Conservation (phyloP, 1,140 invertebrate species). For the Drosophila malerkotliana region DNA sequence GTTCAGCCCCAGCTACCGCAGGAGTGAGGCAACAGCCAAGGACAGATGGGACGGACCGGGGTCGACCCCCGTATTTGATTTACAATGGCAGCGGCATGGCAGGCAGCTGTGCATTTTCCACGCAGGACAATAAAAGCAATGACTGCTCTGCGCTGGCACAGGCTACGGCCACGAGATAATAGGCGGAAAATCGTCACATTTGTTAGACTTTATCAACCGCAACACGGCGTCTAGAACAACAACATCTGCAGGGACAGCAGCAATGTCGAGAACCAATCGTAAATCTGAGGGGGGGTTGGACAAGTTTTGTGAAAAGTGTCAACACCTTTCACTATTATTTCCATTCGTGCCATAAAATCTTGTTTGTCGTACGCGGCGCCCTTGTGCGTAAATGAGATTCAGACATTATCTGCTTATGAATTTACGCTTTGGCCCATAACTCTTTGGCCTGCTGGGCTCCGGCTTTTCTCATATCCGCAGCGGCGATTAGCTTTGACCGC, state of each 20-base stretch:
- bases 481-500: conserved; percentile 69
- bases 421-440: conserved; percentile 63
- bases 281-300: conserved; percentile 57
- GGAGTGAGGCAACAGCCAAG: conserved; percentile 20
- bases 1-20: conserved; percentile 41
- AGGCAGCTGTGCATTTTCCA: conserved; percentile 71
- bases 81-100: conserved; percentile 52
- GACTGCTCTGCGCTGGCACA: conserved; percentile 16
- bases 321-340: conserved; percentile 52
- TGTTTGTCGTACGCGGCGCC: conserved; percentile 49
- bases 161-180: conserved; percentile 60
- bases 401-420: conserved; percentile 79
- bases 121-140: conserved; percentile 66
- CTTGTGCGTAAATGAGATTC: conserved; percentile 61
- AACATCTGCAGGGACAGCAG: conserved; percentile 11
- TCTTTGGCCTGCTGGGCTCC: conserved; percentile 17
- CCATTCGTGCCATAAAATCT: conserved; percentile 58
- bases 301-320: conserved; percentile 43
- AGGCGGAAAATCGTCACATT: conserved; percentile 80
- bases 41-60: conserved; percentile 20
- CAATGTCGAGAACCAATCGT: conserved; percentile 47
- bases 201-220: conserved; percentile 68
- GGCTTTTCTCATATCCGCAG: conserved; percentile 71
- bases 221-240: conserved; percentile 10
- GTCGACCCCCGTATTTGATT: conserved; percentile 50